phyloP scores from a whole-genome alignment of 2,113 vertebrate species.

The Neomonachus schauinslandi region DNA sequence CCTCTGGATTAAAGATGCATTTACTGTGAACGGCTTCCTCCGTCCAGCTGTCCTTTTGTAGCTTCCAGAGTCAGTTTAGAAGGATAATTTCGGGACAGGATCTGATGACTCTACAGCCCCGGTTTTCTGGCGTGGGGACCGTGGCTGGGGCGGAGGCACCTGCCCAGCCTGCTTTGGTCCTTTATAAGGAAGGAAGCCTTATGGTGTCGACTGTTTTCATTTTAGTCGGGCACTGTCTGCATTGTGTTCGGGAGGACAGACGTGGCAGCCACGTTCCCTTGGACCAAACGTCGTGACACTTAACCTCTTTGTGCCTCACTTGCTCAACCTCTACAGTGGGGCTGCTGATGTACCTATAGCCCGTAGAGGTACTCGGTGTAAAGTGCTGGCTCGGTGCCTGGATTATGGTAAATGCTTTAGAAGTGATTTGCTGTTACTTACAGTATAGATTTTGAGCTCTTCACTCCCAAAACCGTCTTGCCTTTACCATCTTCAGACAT shows the following conservation, averaged over 20 bases:
- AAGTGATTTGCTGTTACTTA: not conserved
- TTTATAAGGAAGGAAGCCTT: not conserved
- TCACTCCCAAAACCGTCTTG: too few species aligned
- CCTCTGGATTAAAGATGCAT: not conserved
- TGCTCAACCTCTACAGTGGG: not conserved
- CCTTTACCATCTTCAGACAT: not conserved
- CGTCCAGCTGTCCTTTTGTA: not conserved
- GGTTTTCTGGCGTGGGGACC: fast-evolving
- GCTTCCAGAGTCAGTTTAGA: not conserved
- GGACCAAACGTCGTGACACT: too few species aligned
- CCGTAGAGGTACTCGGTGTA: not conserved
- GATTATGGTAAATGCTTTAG: not conserved
- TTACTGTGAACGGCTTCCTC: not conserved
- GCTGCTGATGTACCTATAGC: not conserved
- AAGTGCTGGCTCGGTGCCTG: not conserved
- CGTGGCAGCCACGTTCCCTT: not conserved
- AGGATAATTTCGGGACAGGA: not conserved
- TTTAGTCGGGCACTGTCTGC: not conserved
- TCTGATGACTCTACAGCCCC: fast-evolving
- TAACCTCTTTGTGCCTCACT: not conserved
- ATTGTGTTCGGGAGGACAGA: not conserved
- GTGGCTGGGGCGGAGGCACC: fast-evolving
- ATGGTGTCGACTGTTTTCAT: not conserved
- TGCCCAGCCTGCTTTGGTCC: not conserved
- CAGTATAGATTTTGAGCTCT: not conserved